phyloP scores from a whole-genome alignment of 2,888 invertebrate species.

The Sicus ferrugineus region DNA sequence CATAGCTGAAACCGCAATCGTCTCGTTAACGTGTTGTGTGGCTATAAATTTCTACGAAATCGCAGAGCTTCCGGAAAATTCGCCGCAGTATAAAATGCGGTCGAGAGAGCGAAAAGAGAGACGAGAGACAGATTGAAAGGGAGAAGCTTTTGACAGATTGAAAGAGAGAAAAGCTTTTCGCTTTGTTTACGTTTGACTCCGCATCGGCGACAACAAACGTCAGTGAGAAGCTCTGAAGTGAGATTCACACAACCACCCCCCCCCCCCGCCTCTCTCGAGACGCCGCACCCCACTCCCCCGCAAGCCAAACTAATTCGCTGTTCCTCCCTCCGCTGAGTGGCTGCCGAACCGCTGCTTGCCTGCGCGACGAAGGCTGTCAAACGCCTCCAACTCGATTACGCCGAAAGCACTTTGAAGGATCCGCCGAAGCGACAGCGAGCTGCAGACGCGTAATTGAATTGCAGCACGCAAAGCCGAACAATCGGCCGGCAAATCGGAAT shows the following conservation, averaged over 20 bases:
- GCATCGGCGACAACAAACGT: not conserved
- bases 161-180: not conserved
- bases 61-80: not conserved
- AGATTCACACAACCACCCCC: not conserved
- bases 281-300: too few relatives aligned
- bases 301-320: too few relatives aligned
- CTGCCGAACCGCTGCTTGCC: not conserved
- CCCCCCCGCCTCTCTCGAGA: not conserved
- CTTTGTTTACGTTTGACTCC: too few relatives aligned
- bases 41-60: conserved; percentile 10
- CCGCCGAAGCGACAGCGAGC: not conserved
- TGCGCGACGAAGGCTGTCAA: not conserved
- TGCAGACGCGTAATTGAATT: conserved; percentile 8
- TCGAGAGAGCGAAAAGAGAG: not conserved
- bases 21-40: conserved; percentile 15
- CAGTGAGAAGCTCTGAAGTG: not conserved
- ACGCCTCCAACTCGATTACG: not conserved
- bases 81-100: not conserved
- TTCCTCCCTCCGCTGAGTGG: too few relatives aligned
- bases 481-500: too few relatives aligned
- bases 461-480: not conserved
- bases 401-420: not conserved
- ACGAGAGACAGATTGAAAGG: not conserved
- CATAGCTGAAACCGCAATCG: conserved; percentile 24
- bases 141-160: not conserved